Base-by-base conservation (phyloP, 2,113 vertebrate genomes). In the Ahaetulla prasina region DNA sequence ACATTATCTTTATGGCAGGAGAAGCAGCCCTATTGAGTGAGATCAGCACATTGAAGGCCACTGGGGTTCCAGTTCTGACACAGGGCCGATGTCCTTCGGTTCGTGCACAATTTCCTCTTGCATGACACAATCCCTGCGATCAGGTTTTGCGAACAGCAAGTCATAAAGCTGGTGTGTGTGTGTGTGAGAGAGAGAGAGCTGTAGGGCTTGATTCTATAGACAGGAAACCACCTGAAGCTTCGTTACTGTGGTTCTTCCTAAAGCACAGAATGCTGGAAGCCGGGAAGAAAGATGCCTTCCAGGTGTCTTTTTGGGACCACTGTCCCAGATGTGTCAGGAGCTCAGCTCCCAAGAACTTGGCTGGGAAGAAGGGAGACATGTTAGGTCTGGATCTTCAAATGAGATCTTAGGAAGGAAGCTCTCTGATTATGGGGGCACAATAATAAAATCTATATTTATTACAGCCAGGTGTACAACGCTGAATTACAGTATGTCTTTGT, bases 41-140 rank as follows among this genome's bases (percentile, higher is more conserved):
- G 43, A 45, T 47, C n/a, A 90, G 86, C n/a, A 25, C 87, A 35
- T 2, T 2, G 43, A 43, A 55, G 0, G 0, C 18, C 93, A 95
- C 85, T 92, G 93, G 84, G 52, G 87, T 1, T 93, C 93, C 93
- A 27, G 39, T 93, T 91, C 74, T 93, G 86, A 91, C n/a, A 30
- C 89, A 18, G 0, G 91, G n/a, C 0, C n/a, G 23, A 10, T 87
- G 57, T 23, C 18, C 23, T 54, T 22, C 10, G 52, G 57, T 63
- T 4, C 11, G 8, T 9, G n/a, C 43, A 16, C 49, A 4, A 90
- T 47, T 90, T 74, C 50, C 30, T 43, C 68, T 27, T 22, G 4
- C 49, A 43, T 54, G 11, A 52, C 30, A 25, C 16, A 43, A 52
- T 54, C 39, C 89, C 35, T 3, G 35, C 7, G 47, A 3, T 23